Evolutionary conservation across 1,140 invertebrate genomes (phyloP).

Genomic region (Teleogryllus occipitalis): DNA sequence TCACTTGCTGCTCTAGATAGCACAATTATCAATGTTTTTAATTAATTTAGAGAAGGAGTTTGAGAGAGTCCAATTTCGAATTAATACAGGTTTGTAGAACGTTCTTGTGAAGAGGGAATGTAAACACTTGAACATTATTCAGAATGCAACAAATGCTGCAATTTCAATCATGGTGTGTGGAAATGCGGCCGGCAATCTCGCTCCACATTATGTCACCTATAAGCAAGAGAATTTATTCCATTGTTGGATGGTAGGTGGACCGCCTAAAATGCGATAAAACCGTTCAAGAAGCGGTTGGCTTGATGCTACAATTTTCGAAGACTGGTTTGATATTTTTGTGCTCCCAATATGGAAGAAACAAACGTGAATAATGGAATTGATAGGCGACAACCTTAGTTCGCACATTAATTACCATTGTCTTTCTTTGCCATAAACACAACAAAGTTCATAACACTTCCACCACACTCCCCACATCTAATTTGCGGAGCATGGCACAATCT

Average conservation of each 20-base stretch:
- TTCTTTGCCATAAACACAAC: too few relatives aligned
- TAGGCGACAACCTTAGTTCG: too few relatives aligned
- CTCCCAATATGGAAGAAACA: conserved; percentile 8
- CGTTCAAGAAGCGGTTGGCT: conserved; percentile 13
- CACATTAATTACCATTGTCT: too few relatives aligned
- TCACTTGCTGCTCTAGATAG: too few relatives aligned
- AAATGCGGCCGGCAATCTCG: conserved; percentile 20
- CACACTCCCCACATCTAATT: too few relatives aligned
- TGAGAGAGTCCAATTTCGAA: too few relatives aligned
- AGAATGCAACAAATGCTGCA: conserved; percentile 26
- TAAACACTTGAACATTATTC: conserved; percentile 4
- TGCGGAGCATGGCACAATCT: too few relatives aligned
- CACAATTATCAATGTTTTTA: too few relatives aligned
- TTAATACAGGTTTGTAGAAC: too few relatives aligned
- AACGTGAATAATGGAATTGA: neutral
- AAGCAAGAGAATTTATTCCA: conserved; percentile 6
- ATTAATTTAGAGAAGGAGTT: too few relatives aligned
- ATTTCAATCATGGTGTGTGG: conserved; percentile 27
- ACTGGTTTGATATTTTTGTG: conserved; percentile 6
- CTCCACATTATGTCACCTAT: conserved; percentile 11
- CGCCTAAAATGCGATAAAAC: neutral
- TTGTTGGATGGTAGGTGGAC: conserved; percentile 6
- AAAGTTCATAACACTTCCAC: too few relatives aligned
- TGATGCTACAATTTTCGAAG: conserved; percentile 12
- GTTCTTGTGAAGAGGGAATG: neutral